These are phyloP conservation scores for Heptranchias perlo DNA, from an alignment of 2,113 vertebrate species.

Conservation along the genomic window DNA sequence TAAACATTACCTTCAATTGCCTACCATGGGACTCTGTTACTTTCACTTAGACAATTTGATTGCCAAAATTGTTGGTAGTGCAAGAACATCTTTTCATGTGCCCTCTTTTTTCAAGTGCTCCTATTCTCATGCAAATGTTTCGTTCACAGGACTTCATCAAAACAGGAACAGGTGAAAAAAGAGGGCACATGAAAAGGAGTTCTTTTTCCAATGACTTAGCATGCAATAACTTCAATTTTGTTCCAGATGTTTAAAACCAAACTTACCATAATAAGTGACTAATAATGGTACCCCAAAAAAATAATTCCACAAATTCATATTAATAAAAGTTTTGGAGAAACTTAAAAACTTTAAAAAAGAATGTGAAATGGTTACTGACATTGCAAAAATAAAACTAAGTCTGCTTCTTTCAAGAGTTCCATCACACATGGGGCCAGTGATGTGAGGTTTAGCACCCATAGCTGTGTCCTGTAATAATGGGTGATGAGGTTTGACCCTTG, in stretches of 20 bases:
- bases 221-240: not conserved
- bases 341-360: not conserved
- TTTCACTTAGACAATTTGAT: no score
- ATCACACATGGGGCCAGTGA: not conserved
- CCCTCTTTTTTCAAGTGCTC: not conserved
- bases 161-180: not conserved
- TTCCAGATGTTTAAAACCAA: not conserved
- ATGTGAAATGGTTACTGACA: not conserved
- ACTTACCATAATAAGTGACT: not conserved
- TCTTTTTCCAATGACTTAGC: not conserved
- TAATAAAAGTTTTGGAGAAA: not conserved
- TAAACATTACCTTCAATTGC: not conserved
- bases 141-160: not conserved
- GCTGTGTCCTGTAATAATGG: not conserved
- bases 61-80: not conserved
- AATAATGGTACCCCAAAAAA: not conserved
- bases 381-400: not conserved
- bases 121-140: not conserved
- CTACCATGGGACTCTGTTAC: not conserved
- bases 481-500: not conserved
- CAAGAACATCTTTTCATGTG: not conserved
- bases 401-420: not conserved
- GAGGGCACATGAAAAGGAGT: not conserved
- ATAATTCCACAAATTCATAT: not conserved
- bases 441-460: not conserved